Conservation (phyloP, 92 coral and sea anemone species). For the Parazoanthus atlanticus region DNA sequence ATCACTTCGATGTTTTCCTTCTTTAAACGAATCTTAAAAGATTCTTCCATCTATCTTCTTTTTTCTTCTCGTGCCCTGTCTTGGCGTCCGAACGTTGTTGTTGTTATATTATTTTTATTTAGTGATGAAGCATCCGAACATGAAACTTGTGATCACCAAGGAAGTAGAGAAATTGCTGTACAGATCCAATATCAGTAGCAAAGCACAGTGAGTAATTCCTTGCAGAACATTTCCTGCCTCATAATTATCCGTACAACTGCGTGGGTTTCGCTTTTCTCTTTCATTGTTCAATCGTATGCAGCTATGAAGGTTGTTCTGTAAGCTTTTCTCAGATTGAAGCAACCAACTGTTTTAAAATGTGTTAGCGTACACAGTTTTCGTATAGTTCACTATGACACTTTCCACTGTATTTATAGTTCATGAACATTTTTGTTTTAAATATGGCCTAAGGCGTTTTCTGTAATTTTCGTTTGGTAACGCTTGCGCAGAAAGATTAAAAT, state of each 20-base stretch:
- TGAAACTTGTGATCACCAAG: constrained; percentile 87
- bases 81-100: background rate
- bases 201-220: constrained; percentile 91
- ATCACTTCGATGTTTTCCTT: background rate
- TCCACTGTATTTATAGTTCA: no score
- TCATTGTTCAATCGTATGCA: background rate
- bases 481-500: no score
- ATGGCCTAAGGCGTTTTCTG: no score
- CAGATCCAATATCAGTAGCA: constrained; percentile 85
- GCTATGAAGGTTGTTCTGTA: no score
- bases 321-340: no score
- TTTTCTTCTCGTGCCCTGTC: background rate
- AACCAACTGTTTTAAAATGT: no score
- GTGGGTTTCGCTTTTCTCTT: background rate
- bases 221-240: background rate
- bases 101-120: background rate
- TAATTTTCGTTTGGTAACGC: no score
- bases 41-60: no score
- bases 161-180: constrained; percentile 91
- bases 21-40: no score
- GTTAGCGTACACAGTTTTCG: no score
- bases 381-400: no score
- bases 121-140: constrained; percentile 97
- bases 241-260: background rate
- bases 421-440: no score